Evolutionary conservation across 2,113 vertebrate species (phyloP).

Genomic region (Thunnus maccoyii): DNA sequence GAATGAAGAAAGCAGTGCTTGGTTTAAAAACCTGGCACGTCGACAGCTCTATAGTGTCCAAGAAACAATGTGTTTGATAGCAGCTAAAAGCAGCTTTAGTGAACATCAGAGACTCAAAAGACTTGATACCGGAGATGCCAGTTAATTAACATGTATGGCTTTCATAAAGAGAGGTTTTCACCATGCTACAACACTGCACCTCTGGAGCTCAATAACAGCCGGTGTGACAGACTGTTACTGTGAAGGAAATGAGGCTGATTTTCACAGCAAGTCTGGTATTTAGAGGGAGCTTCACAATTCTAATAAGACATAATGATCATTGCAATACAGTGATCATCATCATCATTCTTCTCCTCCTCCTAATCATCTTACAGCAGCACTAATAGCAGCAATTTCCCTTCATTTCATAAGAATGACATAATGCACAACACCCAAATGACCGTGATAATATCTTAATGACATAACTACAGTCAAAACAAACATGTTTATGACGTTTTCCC

Average conservation of each 20-base stretch:
- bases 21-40: background rate
- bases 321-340: conserved; percentile 20
- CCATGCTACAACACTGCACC: background rate
- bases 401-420: conserved; percentile 67
- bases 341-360: conserved; percentile 43
- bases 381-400: conserved; percentile 73
- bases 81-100: background rate
- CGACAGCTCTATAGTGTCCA: too few species aligned
- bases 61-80: background rate
- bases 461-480: conserved; percentile 64
- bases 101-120: background rate
- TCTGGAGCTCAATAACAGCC: conserved; percentile 15
- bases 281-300: background rate
- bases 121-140: background rate
- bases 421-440: conserved; percentile 59
- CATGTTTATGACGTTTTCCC: conserved; percentile 23
- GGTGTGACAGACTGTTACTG: background rate
- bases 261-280: background rate
- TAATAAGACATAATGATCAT: conserved; percentile 39
- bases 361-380: conserved; percentile 44
- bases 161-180: background rate
- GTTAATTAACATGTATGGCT: conserved; percentile 6
- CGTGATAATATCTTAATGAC: conserved; percentile 68
- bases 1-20: background rate
- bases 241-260: background rate